Evolutionary conservation across 2,888 invertebrate genomes (phyloP), one percentile per base, ranked within the genome.

Genomic region (Ichneumon xanthorius): DNA sequence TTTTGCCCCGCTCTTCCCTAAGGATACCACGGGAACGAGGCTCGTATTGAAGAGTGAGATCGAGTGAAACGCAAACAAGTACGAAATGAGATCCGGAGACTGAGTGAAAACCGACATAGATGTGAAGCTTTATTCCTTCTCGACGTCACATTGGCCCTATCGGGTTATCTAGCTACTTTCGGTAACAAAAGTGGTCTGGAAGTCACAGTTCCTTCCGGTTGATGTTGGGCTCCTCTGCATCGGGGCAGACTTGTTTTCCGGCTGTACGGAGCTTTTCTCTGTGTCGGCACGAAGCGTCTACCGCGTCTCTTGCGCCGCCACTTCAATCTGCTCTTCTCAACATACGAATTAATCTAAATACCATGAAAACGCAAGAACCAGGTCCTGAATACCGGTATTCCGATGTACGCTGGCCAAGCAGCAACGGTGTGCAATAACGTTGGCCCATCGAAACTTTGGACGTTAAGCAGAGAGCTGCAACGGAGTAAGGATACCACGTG

Each of bases 91-190:
- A 53, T 14, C 26, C 45, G 4, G 16, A 30, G 30, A 26, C 61
- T 26, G 33, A 30, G 30, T 48, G 45, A 48, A 75, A 55, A 48
- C 48, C 48, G 48, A 48, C 40, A 33, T 33, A 61, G 48, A 22
- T 14, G 33, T 33, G 19, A 75, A 40, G 61, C 61, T 33, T 33
- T 7, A 7, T 33, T 76, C 82, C 45, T 33, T 26, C 70, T 53
- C 58, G 85, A 71, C 76, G 55, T 79, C 40, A 50, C 40, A 58
- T 48, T 71, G 67, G 70, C 77, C 19, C 71, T 63, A 73, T 77
- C 73, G 19, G 6, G 58, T 77, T 80, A 85, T 73, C 75, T 67
- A 48, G 50, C 68, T 73, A 75, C 68, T 73, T 73, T 78, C 63
- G 33, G 50, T 14, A 45, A 75, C 26, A 37, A 33, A 63, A 61